Evolutionary conservation across 2,113 vertebrate species (phyloP).

Genomic region (Sardina pilchardus): DNA sequence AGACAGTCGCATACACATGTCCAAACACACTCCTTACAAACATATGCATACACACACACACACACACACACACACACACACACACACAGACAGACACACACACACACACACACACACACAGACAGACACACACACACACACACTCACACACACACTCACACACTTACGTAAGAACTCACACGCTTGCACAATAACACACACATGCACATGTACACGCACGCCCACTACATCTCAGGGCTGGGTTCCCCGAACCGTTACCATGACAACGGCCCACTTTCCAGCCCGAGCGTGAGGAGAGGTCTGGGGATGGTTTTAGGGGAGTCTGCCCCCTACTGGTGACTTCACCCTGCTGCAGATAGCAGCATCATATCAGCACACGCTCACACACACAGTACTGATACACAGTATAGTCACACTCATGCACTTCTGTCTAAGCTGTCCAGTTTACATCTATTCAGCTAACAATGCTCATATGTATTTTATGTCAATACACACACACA

Average conservation of each 20-base stretch:
- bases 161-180: neutral
- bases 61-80: neutral
- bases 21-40: neutral
- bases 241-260: conserved; percentile 76
- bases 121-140: conserved; percentile 46
- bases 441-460: too few relatives aligned
- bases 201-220: neutral
- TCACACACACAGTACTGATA: neutral
- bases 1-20: neutral
- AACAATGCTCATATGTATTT: too few relatives aligned
- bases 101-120: conserved; percentile 20
- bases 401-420: neutral
- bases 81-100: neutral
- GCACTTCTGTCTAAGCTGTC: neutral
- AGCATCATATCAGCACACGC: neutral
- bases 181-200: neutral
- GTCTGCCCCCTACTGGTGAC: conserved; percentile 70
- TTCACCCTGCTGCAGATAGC: conserved; percentile 65
- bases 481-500: too few relatives aligned
- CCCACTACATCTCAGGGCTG: conserved; percentile 59
- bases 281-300: conserved; percentile 65
- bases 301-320: conserved; percentile 57
- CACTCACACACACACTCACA: neutral
- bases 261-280: conserved; percentile 79
- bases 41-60: neutral